Conservation (phyloP, 2,888 invertebrate genomes). For the Fragum sueziense region DNA sequence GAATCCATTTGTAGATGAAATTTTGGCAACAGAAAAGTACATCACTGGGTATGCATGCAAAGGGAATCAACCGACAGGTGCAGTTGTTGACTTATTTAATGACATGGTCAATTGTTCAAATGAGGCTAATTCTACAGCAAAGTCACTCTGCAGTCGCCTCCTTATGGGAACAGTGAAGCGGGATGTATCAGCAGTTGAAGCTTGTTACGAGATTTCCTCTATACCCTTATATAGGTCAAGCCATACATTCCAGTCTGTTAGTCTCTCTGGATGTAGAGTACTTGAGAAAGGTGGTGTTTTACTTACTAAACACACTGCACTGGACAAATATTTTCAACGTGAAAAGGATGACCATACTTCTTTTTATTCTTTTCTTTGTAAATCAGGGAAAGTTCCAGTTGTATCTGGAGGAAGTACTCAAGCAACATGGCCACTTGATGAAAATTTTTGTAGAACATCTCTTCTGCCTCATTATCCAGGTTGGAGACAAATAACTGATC, state of each 20-base stretch:
- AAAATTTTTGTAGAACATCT: slow-evolving; percentile 54
- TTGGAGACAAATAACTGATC: slow-evolving; percentile 53
- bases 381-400: slow-evolving; percentile 49
- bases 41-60: slow-evolving; percentile 62
- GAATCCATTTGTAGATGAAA: slow-evolving; percentile 58
- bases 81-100: slow-evolving; percentile 54
- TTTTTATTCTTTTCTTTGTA: slow-evolving; percentile 47
- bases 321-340: slow-evolving; percentile 55
- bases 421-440: slow-evolving; percentile 58
- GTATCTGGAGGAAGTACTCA: slow-evolving; percentile 33
- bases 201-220: slow-evolving; percentile 40
- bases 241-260: slow-evolving; percentile 56
- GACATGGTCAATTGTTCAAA: slow-evolving; percentile 42
- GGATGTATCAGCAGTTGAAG: slow-evolving; percentile 61
- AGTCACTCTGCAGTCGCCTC: slow-evolving; percentile 53
- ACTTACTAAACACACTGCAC: slow-evolving; percentile 42
- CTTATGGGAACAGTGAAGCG: slow-evolving; percentile 60
- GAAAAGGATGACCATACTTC: slow-evolving; percentile 39
- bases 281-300: slow-evolving; percentile 34
- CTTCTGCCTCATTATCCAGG: slow-evolving; percentile 56
- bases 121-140: slow-evolving; percentile 24
- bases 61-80: slow-evolving; percentile 61
- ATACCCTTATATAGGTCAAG: slow-evolving; percentile 53
- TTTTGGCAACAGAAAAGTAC: slow-evolving; percentile 44
- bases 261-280: slow-evolving; percentile 55